Evolutionary conservation across 2,888 invertebrate species (phyloP).

Genomic region (Arrhopalites spinosus): DNA sequence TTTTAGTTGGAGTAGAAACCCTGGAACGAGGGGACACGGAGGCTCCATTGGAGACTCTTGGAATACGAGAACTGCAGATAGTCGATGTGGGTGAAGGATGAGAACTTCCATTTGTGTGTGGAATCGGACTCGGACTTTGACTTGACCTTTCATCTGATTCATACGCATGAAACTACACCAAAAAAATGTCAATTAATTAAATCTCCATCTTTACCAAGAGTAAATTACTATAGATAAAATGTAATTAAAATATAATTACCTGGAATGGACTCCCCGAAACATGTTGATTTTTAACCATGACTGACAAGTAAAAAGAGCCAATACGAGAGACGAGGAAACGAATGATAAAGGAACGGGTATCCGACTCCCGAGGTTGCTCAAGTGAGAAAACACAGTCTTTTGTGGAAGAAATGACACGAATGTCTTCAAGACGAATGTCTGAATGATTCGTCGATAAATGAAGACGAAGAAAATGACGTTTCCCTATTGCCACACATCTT

Average conservation of each 20-base stretch:
- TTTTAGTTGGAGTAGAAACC: slow-evolving; percentile 54
- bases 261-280: slow-evolving; percentile 55
- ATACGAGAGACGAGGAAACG: slow-evolving; percentile 54
- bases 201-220: not conserved
- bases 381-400: slow-evolving; percentile 55
- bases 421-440: slow-evolving; percentile 52
- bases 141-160: slow-evolving; percentile 51
- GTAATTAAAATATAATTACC: slow-evolving; percentile 28
- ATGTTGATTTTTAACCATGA: slow-evolving; percentile 53
- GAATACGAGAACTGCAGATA: slow-evolving; percentile 49
- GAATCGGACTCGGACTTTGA: slow-evolving; percentile 51
- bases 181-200: slow-evolving; percentile 11
- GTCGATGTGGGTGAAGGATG: slow-evolving; percentile 50
- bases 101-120: slow-evolving; percentile 44
- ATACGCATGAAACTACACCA: slow-evolving; percentile 52
- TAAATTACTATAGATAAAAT: not conserved
- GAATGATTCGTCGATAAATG: slow-evolving; percentile 52
- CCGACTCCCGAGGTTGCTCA: slow-evolving; percentile 53
- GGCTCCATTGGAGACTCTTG: slow-evolving; percentile 50
- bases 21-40: slow-evolving; percentile 53
- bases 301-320: slow-evolving; percentile 52
- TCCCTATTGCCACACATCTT: slow-evolving; percentile 53
- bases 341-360: slow-evolving; percentile 52
- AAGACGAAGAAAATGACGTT: slow-evolving; percentile 53
- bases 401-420: slow-evolving; percentile 51